phyloP scores from a whole-genome alignment of 2,797 vertebrate species.

The Syncerus caffer region DNA sequence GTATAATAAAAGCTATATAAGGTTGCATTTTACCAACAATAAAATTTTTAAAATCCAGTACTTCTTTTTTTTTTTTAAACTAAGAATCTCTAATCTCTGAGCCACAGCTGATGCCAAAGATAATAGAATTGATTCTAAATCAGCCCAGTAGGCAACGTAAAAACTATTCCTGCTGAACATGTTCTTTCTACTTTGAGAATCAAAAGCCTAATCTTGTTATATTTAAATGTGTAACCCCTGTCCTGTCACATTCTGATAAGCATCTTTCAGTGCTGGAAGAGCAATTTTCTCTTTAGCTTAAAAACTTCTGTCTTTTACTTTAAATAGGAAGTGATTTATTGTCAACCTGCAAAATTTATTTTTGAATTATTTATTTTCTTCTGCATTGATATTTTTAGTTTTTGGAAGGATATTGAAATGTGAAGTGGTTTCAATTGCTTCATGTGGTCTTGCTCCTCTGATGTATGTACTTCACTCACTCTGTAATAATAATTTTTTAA shows the following conservation, averaged over 20 bases:
- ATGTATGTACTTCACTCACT: background rate
- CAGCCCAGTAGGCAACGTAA: conserved; percentile 18
- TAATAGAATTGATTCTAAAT: conserved; percentile 68
- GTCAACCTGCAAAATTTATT: conserved; percentile 52
- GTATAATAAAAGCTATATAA: background rate
- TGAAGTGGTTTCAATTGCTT: conserved; percentile 20
- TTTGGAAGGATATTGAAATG: conserved; percentile 1
- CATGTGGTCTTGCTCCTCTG: background rate
- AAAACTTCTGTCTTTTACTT: conserved; percentile 52
- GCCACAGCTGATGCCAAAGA: conserved; percentile 59
- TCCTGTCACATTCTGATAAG: conserved; percentile 68
- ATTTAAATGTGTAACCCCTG: conserved; percentile 67
- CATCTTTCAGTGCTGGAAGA: conserved; percentile 64
- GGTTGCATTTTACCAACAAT: background rate
- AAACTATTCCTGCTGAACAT: conserved; percentile 67
- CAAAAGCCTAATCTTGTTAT: conserved; percentile 62
- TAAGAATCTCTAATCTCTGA: conserved; percentile 34
- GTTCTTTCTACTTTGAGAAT: conserved; percentile 62
- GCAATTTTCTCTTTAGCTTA: conserved; percentile 64
- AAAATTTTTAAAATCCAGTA: conserved; percentile 18
- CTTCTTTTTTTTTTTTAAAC: background rate
- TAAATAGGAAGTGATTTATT: conserved; percentile 67
- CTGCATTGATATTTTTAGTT: conserved; percentile 37
- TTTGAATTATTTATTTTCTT: conserved; percentile 71
- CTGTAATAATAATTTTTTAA: background rate